Evolutionary conservation across 2,888 invertebrate genomes (phyloP).

Genomic region (Lepidocyrtoides sp.): DNA sequence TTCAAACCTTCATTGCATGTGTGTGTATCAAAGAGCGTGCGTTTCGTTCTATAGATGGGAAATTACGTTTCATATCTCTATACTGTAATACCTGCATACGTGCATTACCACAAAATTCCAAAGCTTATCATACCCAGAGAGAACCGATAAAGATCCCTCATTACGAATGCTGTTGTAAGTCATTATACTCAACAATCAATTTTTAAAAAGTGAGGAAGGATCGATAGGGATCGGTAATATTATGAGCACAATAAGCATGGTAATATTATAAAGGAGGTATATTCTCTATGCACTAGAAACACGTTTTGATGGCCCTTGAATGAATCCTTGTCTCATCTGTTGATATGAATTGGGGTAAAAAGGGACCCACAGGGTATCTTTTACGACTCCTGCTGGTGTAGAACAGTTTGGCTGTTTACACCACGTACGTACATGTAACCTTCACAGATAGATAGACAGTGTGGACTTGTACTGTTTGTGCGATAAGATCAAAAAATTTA

Average conservation of each 20-base stretch:
- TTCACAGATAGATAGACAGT: slow-evolving; percentile 29
- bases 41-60: not conserved
- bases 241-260: slow-evolving; percentile 54
- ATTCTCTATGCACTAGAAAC: not conserved
- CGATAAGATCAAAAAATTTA: slow-evolving; percentile 60
- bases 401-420: slow-evolving; percentile 62
- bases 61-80: not conserved
- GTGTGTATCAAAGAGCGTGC: not conserved
- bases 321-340: slow-evolving; percentile 63
- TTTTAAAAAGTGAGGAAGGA: slow-evolving; percentile 69
- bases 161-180: slow-evolving; percentile 70
- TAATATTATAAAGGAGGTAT: not conserved
- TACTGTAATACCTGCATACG: not conserved
- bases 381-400: slow-evolving; percentile 75
- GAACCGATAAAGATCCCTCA: slow-evolving; percentile 73
- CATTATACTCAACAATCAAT: slow-evolving; percentile 76
- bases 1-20: slow-evolving; percentile 20
- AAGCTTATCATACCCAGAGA: slow-evolving; percentile 49
- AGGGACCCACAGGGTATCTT: slow-evolving; percentile 76
- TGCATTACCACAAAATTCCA: slow-evolving; percentile 43
- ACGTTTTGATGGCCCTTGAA: slow-evolving; percentile 73
- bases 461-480: slow-evolving; percentile 17
- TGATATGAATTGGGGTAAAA: slow-evolving; percentile 68
- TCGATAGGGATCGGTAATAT: slow-evolving; percentile 75
- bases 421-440: slow-evolving; percentile 39